Evolutionary conservation across 2,113 vertebrate species (phyloP), one percentile per base, ranked within the genome.

Genomic region (Carettochelys insculpta): DNA sequence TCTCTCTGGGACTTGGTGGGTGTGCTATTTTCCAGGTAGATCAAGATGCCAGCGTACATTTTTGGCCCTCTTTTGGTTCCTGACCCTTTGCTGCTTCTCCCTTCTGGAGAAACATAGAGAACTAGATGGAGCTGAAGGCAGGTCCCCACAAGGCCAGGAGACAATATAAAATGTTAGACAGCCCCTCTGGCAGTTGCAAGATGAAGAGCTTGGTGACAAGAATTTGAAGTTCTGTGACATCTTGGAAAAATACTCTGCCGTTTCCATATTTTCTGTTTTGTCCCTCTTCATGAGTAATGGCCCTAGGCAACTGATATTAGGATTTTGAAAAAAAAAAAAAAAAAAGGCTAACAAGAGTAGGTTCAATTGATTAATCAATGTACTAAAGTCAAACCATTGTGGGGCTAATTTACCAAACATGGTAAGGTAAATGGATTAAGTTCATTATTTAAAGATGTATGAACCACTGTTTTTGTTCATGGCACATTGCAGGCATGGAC

Each of bases 1-100:
- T 75, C 95, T 96, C 92, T 92, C 80, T 50, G 9, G 81, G 47
- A 88, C 31, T 61, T 96, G 96, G 90, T 88, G 92, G 80, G 86
- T 83, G 82, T 84, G 92, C 88, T 93, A 75, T 51, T 86, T 88
- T 92, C 79, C 88, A 94, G 85, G 84, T 88, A 92, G 16, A 88
- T 83, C 68, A 13, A 73, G 88, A 91, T 82, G 65, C 76, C 29
- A 92, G 13, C 53, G 94, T 83, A 77, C 53, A 51, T 47, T 77
- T 43, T 43, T 2, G 52, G 83, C 14, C 14, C 43, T 76, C 12
- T 45, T 6, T 27, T 14, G 12, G 3, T 58, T 14, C 29, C 56
- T 14, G 56, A 34, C 12, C 56, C 56, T 58, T 31, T 31, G 56
- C 56, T 11, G 27, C 19, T 11, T 73, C 56, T 34, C 31, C 31